These are phyloP conservation scores for Centroberyx gerrardi DNA, from an alignment of 2,797 vertebrate species.

Conservation along the genomic window DNA sequence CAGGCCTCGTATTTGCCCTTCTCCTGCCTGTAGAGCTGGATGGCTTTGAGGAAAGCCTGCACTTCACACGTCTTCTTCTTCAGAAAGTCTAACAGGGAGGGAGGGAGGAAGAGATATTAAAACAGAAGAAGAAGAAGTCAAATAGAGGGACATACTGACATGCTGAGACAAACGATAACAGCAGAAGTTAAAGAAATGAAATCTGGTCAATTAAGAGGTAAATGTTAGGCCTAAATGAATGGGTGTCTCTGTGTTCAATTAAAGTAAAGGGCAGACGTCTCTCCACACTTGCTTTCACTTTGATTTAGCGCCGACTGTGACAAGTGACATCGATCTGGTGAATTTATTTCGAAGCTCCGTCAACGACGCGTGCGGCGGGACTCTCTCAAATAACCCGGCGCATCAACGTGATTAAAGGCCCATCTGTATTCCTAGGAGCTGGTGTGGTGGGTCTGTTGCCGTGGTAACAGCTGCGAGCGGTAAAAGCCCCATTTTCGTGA, in stretches of 20 bases:
- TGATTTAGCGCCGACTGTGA: neutral
- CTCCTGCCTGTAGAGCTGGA: slow-evolving; percentile 92
- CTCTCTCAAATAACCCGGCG: neutral
- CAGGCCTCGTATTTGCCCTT: slow-evolving; percentile 88
- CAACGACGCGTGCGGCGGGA: neutral
- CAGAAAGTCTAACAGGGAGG: slow-evolving; percentile 87
- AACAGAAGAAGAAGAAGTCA: neutral
- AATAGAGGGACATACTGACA: neutral
- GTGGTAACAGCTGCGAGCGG: slow-evolving; percentile 36
- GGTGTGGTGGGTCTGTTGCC: slow-evolving; percentile 47
- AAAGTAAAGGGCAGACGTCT: neutral
- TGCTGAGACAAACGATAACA: neutral
- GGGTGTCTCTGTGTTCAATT: neutral
- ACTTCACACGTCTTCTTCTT: slow-evolving; percentile 91
- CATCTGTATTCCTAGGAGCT: neutral
- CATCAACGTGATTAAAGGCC: neutral
- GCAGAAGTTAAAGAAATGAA: neutral
- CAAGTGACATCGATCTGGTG: neutral
- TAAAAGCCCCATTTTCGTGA: neutral
- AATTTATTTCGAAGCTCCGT: neutral
- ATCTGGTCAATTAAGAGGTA: neutral
- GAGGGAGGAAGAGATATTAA: neutral
- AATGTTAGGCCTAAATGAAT: neutral
- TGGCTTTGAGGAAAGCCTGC: slow-evolving; percentile 91
- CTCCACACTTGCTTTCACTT: neutral